Base-by-base conservation (phyloP, 2,113 vertebrate genomes). In the Cebus imitator region DNA sequence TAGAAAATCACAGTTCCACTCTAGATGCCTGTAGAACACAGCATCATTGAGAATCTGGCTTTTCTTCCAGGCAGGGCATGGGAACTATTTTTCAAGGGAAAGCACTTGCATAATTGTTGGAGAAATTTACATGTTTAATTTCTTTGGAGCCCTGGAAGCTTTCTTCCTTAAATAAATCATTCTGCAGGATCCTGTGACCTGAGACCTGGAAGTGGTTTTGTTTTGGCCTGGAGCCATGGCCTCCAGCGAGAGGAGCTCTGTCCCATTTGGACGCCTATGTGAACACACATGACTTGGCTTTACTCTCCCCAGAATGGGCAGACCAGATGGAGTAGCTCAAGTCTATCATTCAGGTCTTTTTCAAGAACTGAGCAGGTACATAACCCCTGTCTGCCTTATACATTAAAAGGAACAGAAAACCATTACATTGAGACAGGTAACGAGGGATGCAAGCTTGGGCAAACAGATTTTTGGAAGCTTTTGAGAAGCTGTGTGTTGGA, bases 11-110 rank as follows among this genome's bases (percentile, higher is more conserved):
- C 18, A 68, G 90, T 97, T 75, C 37, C 43, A 94, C 82, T 86
- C 94, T 91, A 40, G 75, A 91, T 86, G 98, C 96, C 97, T 93
- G 94, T 94, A 82, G 92, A 98, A 97, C 97, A 97, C 97, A 97
- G 94, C 93, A 97, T 97, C 97, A 93, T 95, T 98, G 97, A 97
- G 97, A 98, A 73, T 20, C 1, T 82, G 94, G 90, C 83, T 98
- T 87, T 87, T 94, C 94, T 73, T 91, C 82, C 95, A 96, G 92
- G 95, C 95, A 48, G 68, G 83, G 93, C 94, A 91, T 0, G 0
- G 73, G 94, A 97, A 97, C 94, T 91, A 27, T 97, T 96, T 90
- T 93, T 10, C 20, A 85, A 96, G 90, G 95, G 90, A 87, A 92
- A 96, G 83, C 87, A 70, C 88, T 66, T 79, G 83, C 84, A 45